phyloP scores from a whole-genome alignment of 2,113 vertebrate species.

The Tetrax tetrax region DNA sequence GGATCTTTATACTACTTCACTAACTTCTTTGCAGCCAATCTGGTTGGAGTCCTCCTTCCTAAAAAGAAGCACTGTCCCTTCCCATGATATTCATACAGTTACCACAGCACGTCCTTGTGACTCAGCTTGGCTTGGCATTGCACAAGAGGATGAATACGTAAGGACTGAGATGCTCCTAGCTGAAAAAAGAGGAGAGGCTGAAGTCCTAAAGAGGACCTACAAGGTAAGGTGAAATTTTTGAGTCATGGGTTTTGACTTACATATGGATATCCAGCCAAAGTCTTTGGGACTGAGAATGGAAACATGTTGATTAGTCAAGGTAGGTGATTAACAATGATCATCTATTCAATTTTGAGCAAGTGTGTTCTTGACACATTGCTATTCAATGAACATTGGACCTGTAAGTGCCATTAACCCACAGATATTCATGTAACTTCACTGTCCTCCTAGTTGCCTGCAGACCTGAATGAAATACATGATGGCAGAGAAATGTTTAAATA shows the following conservation, averaged over 20 bases:
- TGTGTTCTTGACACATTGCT: neutral
- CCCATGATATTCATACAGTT: rapidly evolving
- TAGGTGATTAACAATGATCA: neutral
- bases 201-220: neutral
- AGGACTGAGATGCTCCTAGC: neutral
- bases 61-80: neutral
- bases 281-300: neutral
- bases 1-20: neutral
- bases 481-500: neutral
- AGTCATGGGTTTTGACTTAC: neutral
- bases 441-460: neutral
- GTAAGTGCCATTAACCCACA: neutral
- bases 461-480: neutral
- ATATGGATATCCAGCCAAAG: neutral
- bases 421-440: neutral
- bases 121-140: neutral
- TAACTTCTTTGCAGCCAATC: neutral
- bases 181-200: neutral
- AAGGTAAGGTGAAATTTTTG: neutral
- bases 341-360: neutral
- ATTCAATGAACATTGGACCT: neutral
- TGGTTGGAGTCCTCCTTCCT: neutral
- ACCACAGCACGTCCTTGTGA: neutral
- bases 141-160: neutral
- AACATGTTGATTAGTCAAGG: neutral